phyloP scores from a whole-genome alignment of 1,140 invertebrate genomes.

The Brachionus rotundiformis region DNA sequence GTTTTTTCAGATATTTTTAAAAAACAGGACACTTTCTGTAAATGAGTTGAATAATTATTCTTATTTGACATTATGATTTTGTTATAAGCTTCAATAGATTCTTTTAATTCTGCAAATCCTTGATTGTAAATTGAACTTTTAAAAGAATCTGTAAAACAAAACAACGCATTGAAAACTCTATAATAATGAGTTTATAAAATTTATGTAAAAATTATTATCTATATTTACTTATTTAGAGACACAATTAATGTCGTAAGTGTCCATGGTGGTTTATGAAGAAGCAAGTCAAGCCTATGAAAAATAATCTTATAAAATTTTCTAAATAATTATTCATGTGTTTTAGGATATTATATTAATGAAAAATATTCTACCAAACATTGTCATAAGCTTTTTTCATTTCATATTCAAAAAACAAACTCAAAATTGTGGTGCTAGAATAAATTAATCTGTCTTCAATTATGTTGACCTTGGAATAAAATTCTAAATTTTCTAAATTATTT shows the following conservation, averaged over 20 bases:
- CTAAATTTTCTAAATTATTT: neutral
- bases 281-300: conserved; percentile 12
- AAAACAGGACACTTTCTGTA: neutral
- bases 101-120: neutral
- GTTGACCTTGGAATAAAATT: neutral
- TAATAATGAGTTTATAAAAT: neutral
- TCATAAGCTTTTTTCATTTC: conserved; percentile 48
- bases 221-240: conserved; percentile 12
- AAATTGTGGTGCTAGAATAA: neutral
- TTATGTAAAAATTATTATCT: too few species aligned
- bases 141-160: neutral
- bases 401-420: conserved; percentile 29
- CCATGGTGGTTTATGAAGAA: conserved; percentile 38
- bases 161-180: conserved; percentile 33
- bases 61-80: neutral
- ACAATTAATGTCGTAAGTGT: neutral
- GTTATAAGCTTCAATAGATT: neutral
- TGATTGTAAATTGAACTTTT: neutral
- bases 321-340: too few species aligned
- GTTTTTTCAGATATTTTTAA: neutral
- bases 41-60: neutral
- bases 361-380: conserved; percentile 14
- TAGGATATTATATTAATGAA: neutral
- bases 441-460: neutral
- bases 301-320: too few species aligned